A percentile compares a stretch with the other conserved stretches of the same genome.
phyloP scores from a whole-genome alignment of 2,888 invertebrate genomes.

The Amiota communis region DNA sequence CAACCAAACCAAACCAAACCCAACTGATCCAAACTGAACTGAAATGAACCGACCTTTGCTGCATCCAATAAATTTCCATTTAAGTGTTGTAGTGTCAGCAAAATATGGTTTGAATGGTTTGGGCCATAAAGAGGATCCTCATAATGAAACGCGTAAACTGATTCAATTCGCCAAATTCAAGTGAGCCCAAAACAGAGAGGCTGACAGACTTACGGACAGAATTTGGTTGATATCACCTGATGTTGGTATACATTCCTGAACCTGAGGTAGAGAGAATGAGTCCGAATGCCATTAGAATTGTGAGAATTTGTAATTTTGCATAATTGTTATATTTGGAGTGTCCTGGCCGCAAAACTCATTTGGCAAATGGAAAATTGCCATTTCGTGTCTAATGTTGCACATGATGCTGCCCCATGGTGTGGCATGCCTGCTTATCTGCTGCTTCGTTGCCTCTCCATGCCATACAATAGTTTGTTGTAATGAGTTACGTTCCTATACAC shows the following conservation, averaged over 20 bases:
- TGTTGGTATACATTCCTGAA: conserved; percentile 14
- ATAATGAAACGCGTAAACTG: conserved; percentile 30
- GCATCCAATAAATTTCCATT: conserved; percentile 66
- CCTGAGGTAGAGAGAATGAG: no score
- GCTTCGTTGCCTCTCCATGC: not conserved
- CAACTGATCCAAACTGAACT: conserved; percentile 8
- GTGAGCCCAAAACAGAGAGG: conserved; percentile 32
- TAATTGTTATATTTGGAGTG: conserved; percentile 68
- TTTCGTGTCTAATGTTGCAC: conserved; percentile 69
- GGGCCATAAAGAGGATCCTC: not conserved
- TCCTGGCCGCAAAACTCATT: conserved; percentile 69
- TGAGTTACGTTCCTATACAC: conserved; percentile 5
- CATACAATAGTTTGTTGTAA: not conserved
- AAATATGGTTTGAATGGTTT: not conserved
- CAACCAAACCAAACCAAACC: conserved; percentile 8
- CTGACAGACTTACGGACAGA: not conserved
- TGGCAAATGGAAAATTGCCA: conserved; percentile 71
- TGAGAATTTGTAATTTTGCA: conserved; percentile 70
- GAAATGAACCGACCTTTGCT: conserved; percentile 23
- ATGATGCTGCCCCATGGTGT: conserved; percentile 47
- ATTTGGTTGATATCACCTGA: not conserved
- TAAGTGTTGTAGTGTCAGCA: conserved; percentile 43
- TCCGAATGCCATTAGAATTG: conserved; percentile 66
- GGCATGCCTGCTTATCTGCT: not conserved
- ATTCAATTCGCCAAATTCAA: conserved; percentile 25